These are phyloP conservation scores for Drosophila anceps DNA, from an alignment of 2,888 invertebrate species.

Conservation along the genomic window DNA sequence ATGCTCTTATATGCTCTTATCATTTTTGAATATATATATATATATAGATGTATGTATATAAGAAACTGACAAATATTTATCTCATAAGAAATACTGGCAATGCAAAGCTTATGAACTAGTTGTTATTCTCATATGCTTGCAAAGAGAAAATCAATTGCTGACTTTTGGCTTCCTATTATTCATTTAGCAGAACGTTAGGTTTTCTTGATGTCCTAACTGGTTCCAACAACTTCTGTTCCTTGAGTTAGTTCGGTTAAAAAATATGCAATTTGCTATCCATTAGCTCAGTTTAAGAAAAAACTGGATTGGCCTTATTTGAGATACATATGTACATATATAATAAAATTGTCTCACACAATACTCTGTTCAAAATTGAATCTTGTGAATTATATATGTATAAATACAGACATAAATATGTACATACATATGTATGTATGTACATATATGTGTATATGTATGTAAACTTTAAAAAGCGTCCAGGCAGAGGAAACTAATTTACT, in stretches of 20 bases:
- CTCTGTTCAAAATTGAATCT: not conserved
- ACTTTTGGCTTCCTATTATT: constrained; percentile 28
- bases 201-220: constrained; percentile 32
- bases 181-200: constrained; percentile 18
- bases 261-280: constrained; percentile 5
- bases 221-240: constrained; percentile 17
- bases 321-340: not conserved
- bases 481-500: not conserved
- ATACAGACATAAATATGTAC: too few species aligned
- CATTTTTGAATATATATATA: too few species aligned
- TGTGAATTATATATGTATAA: too few species aligned
- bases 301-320: constrained; percentile 8
- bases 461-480: not conserved
- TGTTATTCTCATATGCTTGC: not conserved
- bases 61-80: too few species aligned
- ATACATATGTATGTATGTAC: too few species aligned
- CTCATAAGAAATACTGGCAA: not conserved
- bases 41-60: too few species aligned
- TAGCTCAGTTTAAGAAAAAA: constrained; percentile 20
- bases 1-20: too few species aligned
- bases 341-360: not conserved
- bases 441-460: too few species aligned
- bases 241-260: not conserved
- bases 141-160: constrained; percentile 20
- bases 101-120: not conserved